Base-by-base conservation (phyloP, 53 echinoderm and acorn worm genomes). In the Astropecten irregularis region DNA sequence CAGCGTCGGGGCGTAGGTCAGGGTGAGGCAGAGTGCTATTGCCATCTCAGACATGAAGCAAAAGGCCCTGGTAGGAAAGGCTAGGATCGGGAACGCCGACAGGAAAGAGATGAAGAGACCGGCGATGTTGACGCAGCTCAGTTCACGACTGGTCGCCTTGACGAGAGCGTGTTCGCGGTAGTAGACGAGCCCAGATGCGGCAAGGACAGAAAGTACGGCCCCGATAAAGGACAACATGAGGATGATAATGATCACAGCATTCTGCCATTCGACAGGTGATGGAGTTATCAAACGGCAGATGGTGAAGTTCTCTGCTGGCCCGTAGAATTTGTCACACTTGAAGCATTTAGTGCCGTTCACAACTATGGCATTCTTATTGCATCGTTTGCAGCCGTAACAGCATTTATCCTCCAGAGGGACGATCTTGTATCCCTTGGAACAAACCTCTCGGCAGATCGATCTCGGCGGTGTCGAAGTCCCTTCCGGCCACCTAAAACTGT, bases 111-210 rank as follows among this genome's bases (percentile, higher is more conserved):
- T 23, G 27, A 89, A 81, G 38, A 92, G 40, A 39, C 92, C 92
- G 31, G 37, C 35, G 13, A 92, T 57, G 31, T 81, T 85, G 40
- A 92, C 82, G 31, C 31, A 60, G 71, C 88, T 83, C 22, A 92
- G 74, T 51, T 92, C 92, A 25, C 92, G 85, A n/a, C 92, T 81
- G 5, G 88, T 81, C 23, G 92, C 92, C 49, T 92, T 92, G 49
- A 92, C 88, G 30, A 92, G 51, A 34, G 79, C 25, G 73, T 88
- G 89, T 9, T 84, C 26, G 15, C 84, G 53, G 49, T 92, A 77
- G 40, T 64, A 28, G 61, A 85, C 5, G 13, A 84, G 33, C 7
- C 84, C 77, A 3, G 25, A 40, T 13, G 56, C 34, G 13, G 89
- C 51, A 0, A 89, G 8, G 34, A 68, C 7, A 0, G 84, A 65